A percentile compares a stretch with the other conserved stretches of the same genome.
Evolutionary conservation across 2,888 invertebrate species (phyloP).

Genomic region (Platycheirus albimanus): DNA sequence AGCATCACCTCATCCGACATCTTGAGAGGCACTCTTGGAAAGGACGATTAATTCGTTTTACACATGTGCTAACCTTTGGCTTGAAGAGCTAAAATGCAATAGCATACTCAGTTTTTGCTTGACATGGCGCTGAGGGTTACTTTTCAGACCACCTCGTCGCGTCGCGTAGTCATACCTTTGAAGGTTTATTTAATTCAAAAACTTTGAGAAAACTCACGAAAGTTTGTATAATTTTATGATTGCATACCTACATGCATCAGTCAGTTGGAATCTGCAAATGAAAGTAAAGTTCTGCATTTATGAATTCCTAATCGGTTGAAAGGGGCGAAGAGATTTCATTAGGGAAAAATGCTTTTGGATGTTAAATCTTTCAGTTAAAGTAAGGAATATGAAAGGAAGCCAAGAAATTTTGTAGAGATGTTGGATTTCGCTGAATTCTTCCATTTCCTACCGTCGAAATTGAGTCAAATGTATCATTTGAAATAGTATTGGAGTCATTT

Average conservation of each 20-base stretch:
- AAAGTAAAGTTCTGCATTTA: too few relatives aligned
- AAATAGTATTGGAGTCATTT: too few relatives aligned
- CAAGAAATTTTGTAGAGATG: too few relatives aligned
- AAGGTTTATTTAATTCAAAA: neutral
- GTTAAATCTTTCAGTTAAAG: too few relatives aligned
- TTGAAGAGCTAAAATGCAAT: constrained; percentile 6
- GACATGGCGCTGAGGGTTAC: constrained; percentile 9
- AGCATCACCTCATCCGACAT: constrained; percentile 15
- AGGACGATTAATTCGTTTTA: constrained; percentile 31
- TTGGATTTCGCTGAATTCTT: too few relatives aligned
- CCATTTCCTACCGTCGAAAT: too few relatives aligned
- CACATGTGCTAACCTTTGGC: constrained; percentile 14
- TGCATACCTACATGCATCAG: neutral
- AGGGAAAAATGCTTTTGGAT: too few relatives aligned
- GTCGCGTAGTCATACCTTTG: too few relatives aligned
- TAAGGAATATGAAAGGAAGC: too few relatives aligned
- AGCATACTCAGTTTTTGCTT: neutral
- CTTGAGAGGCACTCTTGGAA: constrained; percentile 11
- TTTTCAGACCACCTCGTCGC: neutral
- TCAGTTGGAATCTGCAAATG: neutral
- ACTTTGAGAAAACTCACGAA: constrained; percentile 2
- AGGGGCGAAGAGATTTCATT: too few relatives aligned
- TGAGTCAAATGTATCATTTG: too few relatives aligned
- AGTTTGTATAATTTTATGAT: neutral
- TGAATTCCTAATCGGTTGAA: too few relatives aligned